Evolutionary conservation across 2,888 invertebrate genomes (phyloP).

Genomic region (Acronicta leporina): DNA sequence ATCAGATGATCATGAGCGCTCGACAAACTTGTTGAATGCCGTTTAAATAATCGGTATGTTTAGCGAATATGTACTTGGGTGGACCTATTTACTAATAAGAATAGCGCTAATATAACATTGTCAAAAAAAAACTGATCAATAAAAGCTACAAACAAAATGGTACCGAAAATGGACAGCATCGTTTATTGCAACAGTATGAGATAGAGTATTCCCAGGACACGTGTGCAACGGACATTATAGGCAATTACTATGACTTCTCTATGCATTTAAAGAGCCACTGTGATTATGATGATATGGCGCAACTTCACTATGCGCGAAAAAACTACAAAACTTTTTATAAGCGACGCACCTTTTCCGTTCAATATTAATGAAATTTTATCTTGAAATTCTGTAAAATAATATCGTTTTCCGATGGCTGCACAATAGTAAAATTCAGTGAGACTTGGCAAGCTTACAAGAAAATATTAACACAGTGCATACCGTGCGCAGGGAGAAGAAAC

Average conservation of each 20-base stretch:
- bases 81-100: not conserved
- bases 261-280: too few species aligned
- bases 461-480: constrained; percentile 62
- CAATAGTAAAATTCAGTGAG: constrained; percentile 48
- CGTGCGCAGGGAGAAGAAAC: constrained; percentile 45
- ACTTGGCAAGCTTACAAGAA: constrained; percentile 62
- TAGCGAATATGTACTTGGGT: not conserved
- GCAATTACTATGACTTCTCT: too few species aligned
- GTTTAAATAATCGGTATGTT: not conserved
- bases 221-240: too few species aligned
- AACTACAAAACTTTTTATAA: not conserved
- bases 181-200: too few species aligned
- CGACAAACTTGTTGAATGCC: not conserved
- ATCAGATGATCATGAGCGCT: not conserved
- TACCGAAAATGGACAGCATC: not conserved
- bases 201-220: too few species aligned
- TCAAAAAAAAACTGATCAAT: too few species aligned
- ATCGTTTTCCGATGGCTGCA: constrained; percentile 42
- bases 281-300: too few species aligned
- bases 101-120: too few species aligned
- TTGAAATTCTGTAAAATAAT: constrained; percentile 33
- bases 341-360: not conserved
- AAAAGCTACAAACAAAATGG: not conserved
- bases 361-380: constrained; percentile 8
- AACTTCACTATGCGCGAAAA: too few species aligned